Conservation (phyloP, 2,797 vertebrate genomes). For the Phalanger gymnotis region DNA sequence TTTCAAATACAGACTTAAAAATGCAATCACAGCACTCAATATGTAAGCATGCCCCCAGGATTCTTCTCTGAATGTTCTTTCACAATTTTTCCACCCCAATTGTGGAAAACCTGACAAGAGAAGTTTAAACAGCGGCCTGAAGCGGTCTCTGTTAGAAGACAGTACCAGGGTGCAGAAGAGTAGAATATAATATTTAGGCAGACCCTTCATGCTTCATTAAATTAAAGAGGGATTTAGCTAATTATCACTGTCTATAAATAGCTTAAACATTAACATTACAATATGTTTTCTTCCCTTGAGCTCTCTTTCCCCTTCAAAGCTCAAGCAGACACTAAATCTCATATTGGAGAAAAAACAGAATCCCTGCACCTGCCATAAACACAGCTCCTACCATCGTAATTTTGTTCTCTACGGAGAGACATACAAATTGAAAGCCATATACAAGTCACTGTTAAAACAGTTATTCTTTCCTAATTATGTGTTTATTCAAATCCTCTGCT, state of each 20-base stretch:
- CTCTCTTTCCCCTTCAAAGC: not conserved
- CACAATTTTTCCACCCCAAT: not conserved
- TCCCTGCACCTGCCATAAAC: not conserved
- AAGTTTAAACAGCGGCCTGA: not conserved
- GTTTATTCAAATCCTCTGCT: not conserved
- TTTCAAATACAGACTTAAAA: not conserved
- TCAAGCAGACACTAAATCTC: not conserved
- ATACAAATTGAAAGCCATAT: not conserved
- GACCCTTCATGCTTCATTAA: conserved; percentile 6
- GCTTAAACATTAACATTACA: not conserved
- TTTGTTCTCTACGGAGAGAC: not conserved
- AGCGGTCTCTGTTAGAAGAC: not conserved
- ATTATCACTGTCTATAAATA: not conserved
- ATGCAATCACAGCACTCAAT: not conserved
- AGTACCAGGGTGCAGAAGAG: not conserved
- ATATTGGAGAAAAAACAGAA: not conserved
- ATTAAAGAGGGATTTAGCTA: conserved; percentile 3
- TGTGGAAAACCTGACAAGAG: not conserved
- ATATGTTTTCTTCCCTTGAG: not conserved
- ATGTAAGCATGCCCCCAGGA: not conserved
- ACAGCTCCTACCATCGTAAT: not conserved
- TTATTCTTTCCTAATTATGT: conserved; percentile 9
- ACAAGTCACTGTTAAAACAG: not conserved
- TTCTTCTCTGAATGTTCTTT: not conserved
- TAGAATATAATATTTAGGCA: not conserved